These are phyloP conservation scores for Pitta sordida DNA, from an alignment of 2,113 vertebrate genomes.

Conservation along the genomic window DNA sequence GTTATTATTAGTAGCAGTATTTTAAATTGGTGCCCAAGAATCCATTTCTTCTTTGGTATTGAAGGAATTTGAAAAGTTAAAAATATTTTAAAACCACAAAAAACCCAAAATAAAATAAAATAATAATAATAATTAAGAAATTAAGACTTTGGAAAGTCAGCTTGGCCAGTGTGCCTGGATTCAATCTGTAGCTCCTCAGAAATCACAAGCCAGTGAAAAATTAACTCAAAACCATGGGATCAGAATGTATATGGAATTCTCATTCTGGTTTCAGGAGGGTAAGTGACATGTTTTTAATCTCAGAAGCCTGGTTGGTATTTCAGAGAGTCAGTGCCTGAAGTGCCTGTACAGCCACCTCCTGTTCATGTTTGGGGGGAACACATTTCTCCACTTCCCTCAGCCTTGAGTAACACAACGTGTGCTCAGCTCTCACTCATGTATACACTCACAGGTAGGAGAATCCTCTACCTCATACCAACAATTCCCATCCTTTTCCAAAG, in stretches of 20 bases:
- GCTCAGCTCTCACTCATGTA: neutral
- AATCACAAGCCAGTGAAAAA: slow-evolving; percentile 24
- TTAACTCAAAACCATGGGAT: neutral
- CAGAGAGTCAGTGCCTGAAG: neutral
- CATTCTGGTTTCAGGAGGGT: neutral
- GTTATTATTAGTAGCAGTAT: neutral
- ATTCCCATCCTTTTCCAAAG: neutral
- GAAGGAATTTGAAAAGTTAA: neutral
- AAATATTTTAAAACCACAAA: neutral
- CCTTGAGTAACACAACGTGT: neutral
- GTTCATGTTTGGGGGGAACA: neutral
- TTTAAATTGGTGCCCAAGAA: neutral
- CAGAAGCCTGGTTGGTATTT: neutral
- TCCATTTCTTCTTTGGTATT: neutral
- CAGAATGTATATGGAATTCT: slow-evolving; percentile 23
- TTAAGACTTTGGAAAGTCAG: neutral
- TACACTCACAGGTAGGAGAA: neutral
- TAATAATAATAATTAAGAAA: neutral
- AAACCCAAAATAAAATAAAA: neutral
- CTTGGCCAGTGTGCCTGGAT: neutral
- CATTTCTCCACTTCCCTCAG: neutral
- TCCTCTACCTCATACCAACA: accelerated
- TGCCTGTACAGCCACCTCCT: neutral
- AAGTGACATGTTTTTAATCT: neutral
- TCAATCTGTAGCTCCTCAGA: slow-evolving; percentile 16